These are phyloP conservation scores for Regulus satrapa DNA, from an alignment of 2,113 vertebrate genomes.

Conservation along the genomic window DNA sequence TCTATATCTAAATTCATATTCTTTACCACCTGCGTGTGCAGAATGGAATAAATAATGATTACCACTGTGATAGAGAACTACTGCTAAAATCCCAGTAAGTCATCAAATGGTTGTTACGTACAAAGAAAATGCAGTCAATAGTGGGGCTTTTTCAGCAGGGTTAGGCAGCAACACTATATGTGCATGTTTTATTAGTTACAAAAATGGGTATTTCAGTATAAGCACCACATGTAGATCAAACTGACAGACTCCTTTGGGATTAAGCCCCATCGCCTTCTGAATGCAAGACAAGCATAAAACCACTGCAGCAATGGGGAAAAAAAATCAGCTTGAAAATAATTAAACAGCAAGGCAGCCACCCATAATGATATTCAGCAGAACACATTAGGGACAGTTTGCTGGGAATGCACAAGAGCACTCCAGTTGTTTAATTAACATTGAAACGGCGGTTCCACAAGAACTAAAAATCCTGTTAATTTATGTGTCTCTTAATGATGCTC, in stretches of 20 bases:
- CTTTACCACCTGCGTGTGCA: constrained; percentile 62
- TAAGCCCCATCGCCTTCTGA: constrained; percentile 75
- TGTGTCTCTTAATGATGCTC: constrained; percentile 85
- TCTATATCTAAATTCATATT: constrained; percentile 62
- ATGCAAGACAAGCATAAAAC: constrained; percentile 83
- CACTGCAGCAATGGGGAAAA: constrained; percentile 67
- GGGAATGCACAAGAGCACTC: constrained; percentile 78
- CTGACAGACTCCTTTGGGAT: constrained; percentile 66
- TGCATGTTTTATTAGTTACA: constrained; percentile 69
- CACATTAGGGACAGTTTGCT: constrained; percentile 82
- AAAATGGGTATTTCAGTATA: constrained; percentile 70
- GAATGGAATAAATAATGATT: constrained; percentile 69
- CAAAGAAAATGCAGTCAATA: constrained; percentile 66
- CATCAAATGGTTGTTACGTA: constrained; percentile 64
- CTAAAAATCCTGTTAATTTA: constrained; percentile 86
- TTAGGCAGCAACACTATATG: constrained; percentile 66
- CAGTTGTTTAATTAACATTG: constrained; percentile 85
- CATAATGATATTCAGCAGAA: constrained; percentile 84
- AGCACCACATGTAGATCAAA: constrained; percentile 71
- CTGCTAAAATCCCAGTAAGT: constrained; percentile 68
- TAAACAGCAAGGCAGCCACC: constrained; percentile 84
- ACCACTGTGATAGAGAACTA: constrained; percentile 59
- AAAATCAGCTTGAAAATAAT: constrained; percentile 83
- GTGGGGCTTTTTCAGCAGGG: constrained; percentile 61
- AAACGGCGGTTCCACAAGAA: constrained; percentile 81